phyloP scores from a whole-genome alignment of 2,888 invertebrate genomes.

The Athalia cordata region DNA sequence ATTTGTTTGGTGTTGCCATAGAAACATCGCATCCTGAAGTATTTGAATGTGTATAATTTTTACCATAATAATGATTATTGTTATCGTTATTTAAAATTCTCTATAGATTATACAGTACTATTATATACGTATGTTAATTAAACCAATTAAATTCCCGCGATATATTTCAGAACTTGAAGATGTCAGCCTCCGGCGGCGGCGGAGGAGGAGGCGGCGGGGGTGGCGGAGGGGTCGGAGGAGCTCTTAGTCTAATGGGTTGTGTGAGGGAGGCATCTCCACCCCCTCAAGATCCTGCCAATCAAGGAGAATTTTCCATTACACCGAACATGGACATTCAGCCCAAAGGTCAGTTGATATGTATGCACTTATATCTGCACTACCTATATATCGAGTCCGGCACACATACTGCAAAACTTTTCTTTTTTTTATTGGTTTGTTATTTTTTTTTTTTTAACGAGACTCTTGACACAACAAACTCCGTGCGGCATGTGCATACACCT shows the following conservation, averaged over 20 bases:
- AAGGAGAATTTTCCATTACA: slow-evolving; percentile 61
- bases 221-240: slow-evolving; percentile 77
- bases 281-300: slow-evolving; percentile 76
- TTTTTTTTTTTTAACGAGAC: no score
- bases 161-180: slow-evolving; percentile 66
- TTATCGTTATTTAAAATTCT: no score
- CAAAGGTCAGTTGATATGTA: slow-evolving; percentile 63
- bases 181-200: slow-evolving; percentile 67
- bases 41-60: no score
- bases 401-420: not conserved
- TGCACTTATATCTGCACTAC: not conserved
- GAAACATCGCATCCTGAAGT: no score
- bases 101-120: no score
- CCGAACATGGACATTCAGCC: slow-evolving; percentile 66
- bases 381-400: not conserved
- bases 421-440: not conserved
- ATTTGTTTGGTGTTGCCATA: no score
- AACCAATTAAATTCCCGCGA: slow-evolving; percentile 17
- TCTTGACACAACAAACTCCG: no score
- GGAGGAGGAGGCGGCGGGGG: slow-evolving; percentile 75
- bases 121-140: no score
- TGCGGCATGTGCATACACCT: no score
- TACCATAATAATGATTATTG: no score
- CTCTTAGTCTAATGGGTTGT: slow-evolving; percentile 81
- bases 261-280: slow-evolving; percentile 79